phyloP scores from a whole-genome alignment of 2,888 invertebrate genomes.

The Nymphalis urticae region DNA sequence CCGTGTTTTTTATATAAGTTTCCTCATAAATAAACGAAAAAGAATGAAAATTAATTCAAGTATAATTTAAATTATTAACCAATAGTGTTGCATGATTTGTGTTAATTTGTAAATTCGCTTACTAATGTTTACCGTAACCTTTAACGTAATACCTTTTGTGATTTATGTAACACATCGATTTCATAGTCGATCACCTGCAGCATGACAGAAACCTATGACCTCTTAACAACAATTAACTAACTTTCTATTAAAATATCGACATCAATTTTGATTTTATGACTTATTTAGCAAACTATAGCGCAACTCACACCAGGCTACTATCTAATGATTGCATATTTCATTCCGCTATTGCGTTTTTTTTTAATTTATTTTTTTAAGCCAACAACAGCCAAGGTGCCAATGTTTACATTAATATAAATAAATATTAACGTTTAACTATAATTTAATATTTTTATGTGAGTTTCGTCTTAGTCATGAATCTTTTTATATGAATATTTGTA shows the following conservation, averaged over 20 bases:
- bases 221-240: constrained; percentile 9
- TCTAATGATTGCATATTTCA: constrained; percentile 5
- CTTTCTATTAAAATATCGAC: constrained; percentile 10
- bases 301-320: constrained; percentile 9
- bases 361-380: no score
- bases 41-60: no score
- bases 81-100: no score
- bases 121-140: constrained; percentile 14
- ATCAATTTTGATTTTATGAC: neutral
- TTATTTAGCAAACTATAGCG: constrained; percentile 8
- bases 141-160: constrained; percentile 21
- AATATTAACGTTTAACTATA: no score
- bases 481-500: neutral
- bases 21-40: no score
- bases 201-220: neutral
- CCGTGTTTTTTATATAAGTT: no score
- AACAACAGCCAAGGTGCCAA: no score
- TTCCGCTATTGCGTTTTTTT: neutral
- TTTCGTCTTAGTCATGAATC: neutral
- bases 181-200: constrained; percentile 3
- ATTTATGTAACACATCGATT: constrained; percentile 16
- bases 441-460: neutral
- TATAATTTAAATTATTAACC: no score
- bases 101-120: constrained; percentile 11
- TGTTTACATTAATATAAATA: neutral